These are phyloP conservation scores for Platerodrilus igneus DNA, from an alignment of 2,888 invertebrate genomes.

Conservation along the genomic window DNA sequence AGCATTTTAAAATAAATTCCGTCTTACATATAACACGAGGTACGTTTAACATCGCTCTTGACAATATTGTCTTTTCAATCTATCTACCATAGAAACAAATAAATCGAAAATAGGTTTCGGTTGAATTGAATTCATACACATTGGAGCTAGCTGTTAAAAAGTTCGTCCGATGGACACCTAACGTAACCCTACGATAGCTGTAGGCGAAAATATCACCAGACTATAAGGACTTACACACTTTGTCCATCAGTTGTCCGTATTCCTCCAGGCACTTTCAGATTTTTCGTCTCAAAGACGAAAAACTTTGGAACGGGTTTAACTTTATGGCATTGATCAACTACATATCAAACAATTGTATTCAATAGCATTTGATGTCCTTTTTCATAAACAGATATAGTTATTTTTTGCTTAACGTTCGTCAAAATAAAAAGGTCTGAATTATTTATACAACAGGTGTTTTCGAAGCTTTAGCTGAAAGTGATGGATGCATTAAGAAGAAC, in stretches of 20 bases:
- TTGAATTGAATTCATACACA: slow-evolving; percentile 14
- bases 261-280: slow-evolving; percentile 37
- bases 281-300: slow-evolving; percentile 32
- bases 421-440: slow-evolving; percentile 32
- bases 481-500: no score
- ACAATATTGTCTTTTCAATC: slow-evolving; percentile 43
- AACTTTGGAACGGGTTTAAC: slow-evolving; percentile 36
- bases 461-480: slow-evolving; percentile 7
- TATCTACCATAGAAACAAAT: slow-evolving; percentile 41
- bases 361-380: slow-evolving; percentile 34
- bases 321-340: slow-evolving; percentile 38
- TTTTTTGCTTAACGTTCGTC: slow-evolving; percentile 21
- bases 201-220: slow-evolving; percentile 9
- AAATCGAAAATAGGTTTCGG: slow-evolving; percentile 41
- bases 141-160: slow-evolving; percentile 7
- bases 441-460: slow-evolving; percentile 28
- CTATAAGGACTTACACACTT: slow-evolving; percentile 36
- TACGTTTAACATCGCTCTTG: slow-evolving; percentile 37
- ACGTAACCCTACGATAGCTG: slow-evolving; percentile 7
- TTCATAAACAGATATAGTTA: slow-evolving; percentile 27
- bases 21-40: slow-evolving; percentile 39
- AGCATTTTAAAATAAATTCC: slow-evolving; percentile 39
- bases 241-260: slow-evolving; percentile 40
- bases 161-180: no score
- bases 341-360: slow-evolving; percentile 36